Base-by-base conservation (phyloP, 1,140 invertebrate species). In the Chelonus insularis region DNA sequence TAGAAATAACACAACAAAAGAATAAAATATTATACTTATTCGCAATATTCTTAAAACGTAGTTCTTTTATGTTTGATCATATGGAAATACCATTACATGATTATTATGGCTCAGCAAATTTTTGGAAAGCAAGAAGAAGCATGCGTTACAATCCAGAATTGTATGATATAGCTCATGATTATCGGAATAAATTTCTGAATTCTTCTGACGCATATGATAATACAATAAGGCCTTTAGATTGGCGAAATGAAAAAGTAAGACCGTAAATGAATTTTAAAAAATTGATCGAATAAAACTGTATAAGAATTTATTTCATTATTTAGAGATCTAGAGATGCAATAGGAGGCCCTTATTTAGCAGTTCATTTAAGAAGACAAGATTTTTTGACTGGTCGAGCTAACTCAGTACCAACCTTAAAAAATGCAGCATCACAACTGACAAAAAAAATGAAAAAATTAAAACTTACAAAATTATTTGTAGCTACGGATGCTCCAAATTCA, bases 51-150 rank as follows among this genome's bases (percentile, higher is more conserved):
- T 51, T 0, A 12, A n/a, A 16, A 34, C 14, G 2, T 63, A 89
- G 86, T 63, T 85, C 86, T 29, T 82, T 95, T 20, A 88, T 95
- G 81, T 84, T 98, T 68, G 88, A 93, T 66, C 87, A 92, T 75
- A 94, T 93, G 47, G 96, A 98, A 82, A 90, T 93, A 32, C 85
- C 94, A 8, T 80, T 98, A 14, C 95, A 98, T 78, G 89, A 95
- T 74, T 77, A 80, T 32, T 98, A 93, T 82, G 95, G 96, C 4
- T 88, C 90, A 62, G 73, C 77, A 52, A 79, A 86, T 34, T 98
- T 93, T 78, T 98, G 96, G 96, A 79, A 82, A 63, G 92, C 90
- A 18, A 83, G 96, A 68, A 84, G 94, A 66, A 97, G 95, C 72
- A 96, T 98, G 93, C 85, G 91, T 66, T 98, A 97, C 78, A 87